phyloP scores from a whole-genome alignment of 2,888 invertebrate genomes.

The Pasiphila rectangulata region DNA sequence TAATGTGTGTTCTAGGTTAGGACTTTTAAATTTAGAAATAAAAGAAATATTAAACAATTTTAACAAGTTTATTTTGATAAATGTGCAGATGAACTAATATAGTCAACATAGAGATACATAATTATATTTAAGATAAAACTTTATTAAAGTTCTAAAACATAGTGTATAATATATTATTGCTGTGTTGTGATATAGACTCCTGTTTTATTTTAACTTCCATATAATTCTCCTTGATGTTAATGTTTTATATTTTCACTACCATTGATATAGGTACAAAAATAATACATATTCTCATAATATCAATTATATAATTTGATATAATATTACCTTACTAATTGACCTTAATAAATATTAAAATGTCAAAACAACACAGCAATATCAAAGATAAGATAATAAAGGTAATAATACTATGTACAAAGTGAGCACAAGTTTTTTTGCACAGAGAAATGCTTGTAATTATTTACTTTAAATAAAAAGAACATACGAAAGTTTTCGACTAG shows the following conservation, averaged over 20 bases:
- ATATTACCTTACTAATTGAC: background rate
- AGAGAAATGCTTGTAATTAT: constrained; percentile 65
- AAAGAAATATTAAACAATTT: constrained; percentile 57
- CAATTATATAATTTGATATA: too few species aligned
- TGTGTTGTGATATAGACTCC: too few species aligned
- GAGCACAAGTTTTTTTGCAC: constrained; percentile 59
- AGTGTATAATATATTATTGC: too few species aligned
- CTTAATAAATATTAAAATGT: too few species aligned
- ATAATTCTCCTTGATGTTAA: too few species aligned
- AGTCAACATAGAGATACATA: constrained; percentile 60
- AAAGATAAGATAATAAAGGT: background rate
- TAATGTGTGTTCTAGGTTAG: too few species aligned
- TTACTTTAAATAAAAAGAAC: constrained; percentile 50
- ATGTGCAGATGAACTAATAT: constrained; percentile 63
- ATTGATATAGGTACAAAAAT: too few species aligned
- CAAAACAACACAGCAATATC: background rate
- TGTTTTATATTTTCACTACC: too few species aligned
- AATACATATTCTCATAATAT: too few species aligned
- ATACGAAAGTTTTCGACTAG: constrained; percentile 63
- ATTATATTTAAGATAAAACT: constrained; percentile 41
- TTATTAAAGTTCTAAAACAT: constrained; percentile 56
- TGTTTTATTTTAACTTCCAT: too few species aligned
- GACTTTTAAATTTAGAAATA: too few species aligned
- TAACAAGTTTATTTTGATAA: constrained; percentile 76
- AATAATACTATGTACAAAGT: constrained; percentile 45